A percentile compares a stretch with the other conserved stretches of the same genome.
These are phyloP conservation scores for Hypercompe scribonia DNA, from an alignment of 2,888 invertebrate genomes.

Conservation along the genomic window DNA sequence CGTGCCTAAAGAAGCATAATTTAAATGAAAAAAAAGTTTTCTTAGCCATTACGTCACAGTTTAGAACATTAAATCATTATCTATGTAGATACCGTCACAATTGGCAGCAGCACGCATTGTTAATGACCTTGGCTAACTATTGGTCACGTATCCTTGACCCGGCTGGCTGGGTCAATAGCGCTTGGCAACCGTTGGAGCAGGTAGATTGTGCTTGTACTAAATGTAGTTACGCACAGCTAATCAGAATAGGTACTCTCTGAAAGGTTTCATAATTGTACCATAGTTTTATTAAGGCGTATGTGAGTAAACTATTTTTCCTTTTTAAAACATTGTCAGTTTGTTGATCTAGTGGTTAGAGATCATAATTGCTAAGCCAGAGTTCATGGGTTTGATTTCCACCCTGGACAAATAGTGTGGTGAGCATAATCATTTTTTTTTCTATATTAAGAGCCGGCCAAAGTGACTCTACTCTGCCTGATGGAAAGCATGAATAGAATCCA, in stretches of 20 bases:
- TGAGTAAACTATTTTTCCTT: too few relatives aligned
- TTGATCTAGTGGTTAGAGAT: too few relatives aligned
- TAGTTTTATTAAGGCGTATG: too few relatives aligned
- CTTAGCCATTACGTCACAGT: not conserved
- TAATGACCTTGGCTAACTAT: conserved; percentile 62
- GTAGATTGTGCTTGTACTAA: conserved; percentile 9
- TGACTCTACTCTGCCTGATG: too few relatives aligned
- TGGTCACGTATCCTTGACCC: conserved; percentile 69
- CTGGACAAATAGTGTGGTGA: too few relatives aligned
- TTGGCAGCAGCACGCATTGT: conserved; percentile 55
- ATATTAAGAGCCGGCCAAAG: too few relatives aligned
- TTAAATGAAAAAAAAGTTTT: not conserved
- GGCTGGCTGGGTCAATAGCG: conserved; percentile 66
- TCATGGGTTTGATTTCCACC: too few relatives aligned
- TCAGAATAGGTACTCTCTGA: not conserved
- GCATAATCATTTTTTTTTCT: too few relatives aligned
- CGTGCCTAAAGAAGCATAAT: too few relatives aligned
- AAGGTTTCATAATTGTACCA: not conserved
- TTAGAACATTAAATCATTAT: conserved; percentile 3
- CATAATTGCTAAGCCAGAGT: not conserved
- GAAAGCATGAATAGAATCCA: too few relatives aligned
- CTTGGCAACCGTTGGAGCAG: conserved; percentile 51
- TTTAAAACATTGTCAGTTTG: too few relatives aligned
- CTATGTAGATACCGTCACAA: conserved; percentile 26
- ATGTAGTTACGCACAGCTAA: not conserved